A percentile compares a stretch with the other conserved stretches of the same genome.
phyloP scores from a whole-genome alignment of 1,140 invertebrate genomes.

The Aporrectodea caliginosa region DNA sequence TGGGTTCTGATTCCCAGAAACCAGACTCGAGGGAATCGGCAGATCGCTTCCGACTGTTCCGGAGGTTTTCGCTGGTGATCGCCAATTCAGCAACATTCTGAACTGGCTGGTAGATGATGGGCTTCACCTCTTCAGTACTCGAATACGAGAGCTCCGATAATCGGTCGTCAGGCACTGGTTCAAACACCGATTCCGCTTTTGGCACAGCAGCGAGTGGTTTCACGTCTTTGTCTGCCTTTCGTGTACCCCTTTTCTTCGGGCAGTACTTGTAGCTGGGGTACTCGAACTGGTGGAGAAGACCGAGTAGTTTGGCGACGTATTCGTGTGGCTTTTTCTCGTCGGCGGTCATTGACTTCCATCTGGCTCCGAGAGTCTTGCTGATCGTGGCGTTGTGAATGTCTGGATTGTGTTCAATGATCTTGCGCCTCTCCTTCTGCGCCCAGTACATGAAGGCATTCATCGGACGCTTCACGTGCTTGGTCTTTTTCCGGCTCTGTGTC shows the following conservation, averaged over 20 bases:
- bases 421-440: constrained; percentile 37
- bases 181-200: too few species aligned
- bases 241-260: not conserved
- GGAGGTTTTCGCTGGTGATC: too few species aligned
- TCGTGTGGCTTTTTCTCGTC: not conserved
- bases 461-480: constrained; percentile 88
- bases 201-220: too few species aligned
- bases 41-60: too few species aligned
- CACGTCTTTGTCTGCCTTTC: too few species aligned
- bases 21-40: too few species aligned
- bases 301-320: not conserved
- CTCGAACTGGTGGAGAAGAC: not conserved
- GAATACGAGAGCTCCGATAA: too few species aligned
- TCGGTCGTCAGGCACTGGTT: too few species aligned
- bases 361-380: not conserved
- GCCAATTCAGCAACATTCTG: too few species aligned
- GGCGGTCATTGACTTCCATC: not conserved
- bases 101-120: too few species aligned
- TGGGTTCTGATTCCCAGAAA: too few species aligned
- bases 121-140: too few species aligned
- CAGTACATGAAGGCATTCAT: constrained; percentile 78
- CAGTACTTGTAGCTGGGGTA: not conserved
- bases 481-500: not conserved
- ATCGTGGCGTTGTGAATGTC: not conserved
- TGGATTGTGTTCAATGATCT: constrained; percentile 31